Base-by-base conservation (phyloP, 2,888 invertebrate species). In the Habroteleia sp. region DNA sequence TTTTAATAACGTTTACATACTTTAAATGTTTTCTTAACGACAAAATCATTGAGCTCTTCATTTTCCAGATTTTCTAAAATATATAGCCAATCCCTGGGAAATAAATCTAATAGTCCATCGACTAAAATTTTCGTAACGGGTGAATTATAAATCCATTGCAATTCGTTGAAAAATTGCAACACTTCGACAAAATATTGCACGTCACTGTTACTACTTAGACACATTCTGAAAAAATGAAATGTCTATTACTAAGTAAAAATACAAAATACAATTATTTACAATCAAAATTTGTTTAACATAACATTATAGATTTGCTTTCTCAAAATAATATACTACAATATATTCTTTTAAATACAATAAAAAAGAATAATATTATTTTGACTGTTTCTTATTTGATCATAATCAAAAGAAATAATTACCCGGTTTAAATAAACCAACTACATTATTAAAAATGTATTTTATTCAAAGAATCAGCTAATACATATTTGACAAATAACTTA, bases 81-180 rank as follows among this genome's bases (percentile, higher is more conserved):
- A 0, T 85, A 69, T n/a, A 84, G 63, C 91, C 92, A 92, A 3
- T 90, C 90, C 1, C 83, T 7, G 0, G 92, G 90, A 76, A 94
- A 91, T 63, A 88, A 77, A 5, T 91, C 89, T 14, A 94, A 88
- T 14, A 91, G 85, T 16, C 90, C 88, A 25, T 91, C 85, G 0
- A 90, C 87, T 16, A 95, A 84, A 73, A 94, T 89, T 69, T 93
- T 90, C 0, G 93, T 94, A 79, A 94, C 94, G 0, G 92, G 91
- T 73, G 89, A 90, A 66, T 91, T 91, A 82, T 91, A 93, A 27
- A 95, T 87, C 91, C 93, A 92, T 66, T 92, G 89, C 79, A 91
- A 90, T 31, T 91, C 88, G 58, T 90, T 81, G 41, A 95, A 89
- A 81, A 94, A 93, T 0, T 82, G 35, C 1, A 93, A 76, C 20